Percentiles rank a stretch among this genome's conserved stretches.
Evolutionary conservation across 2,888 invertebrate species (phyloP).

Genomic region (Microctonus aethiopoides): DNA sequence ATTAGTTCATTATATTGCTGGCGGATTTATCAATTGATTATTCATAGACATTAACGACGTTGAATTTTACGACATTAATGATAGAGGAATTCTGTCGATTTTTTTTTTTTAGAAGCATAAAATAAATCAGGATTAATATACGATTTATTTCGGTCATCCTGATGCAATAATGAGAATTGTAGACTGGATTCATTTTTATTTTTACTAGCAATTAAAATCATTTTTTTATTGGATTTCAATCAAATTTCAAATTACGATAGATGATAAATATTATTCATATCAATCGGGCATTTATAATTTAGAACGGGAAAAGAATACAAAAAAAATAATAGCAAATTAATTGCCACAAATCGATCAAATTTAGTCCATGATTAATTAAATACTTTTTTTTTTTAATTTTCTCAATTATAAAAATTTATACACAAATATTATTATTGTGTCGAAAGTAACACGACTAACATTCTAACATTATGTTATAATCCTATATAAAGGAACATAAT

Average conservation of each 20-base stretch:
- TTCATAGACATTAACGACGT: not conserved
- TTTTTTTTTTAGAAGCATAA: not conserved
- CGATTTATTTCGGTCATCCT: not conserved
- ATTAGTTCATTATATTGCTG: not conserved
- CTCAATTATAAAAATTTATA: not conserved
- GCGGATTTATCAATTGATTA: not conserved
- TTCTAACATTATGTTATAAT: not conserved
- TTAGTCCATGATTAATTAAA: not conserved
- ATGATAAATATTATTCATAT: not conserved
- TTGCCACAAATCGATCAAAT: not conserved
- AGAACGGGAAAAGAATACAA: not conserved
- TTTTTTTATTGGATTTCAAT: not conserved
- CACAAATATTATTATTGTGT: not conserved
- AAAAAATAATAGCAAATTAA: not conserved
- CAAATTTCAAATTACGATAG: not conserved
- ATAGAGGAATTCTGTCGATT: not conserved
- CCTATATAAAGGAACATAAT: not conserved
- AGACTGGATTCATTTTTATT: not conserved
- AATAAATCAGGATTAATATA: not conserved
- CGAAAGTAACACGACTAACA: conserved; percentile 8
- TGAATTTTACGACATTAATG: not conserved
- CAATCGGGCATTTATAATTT: not conserved
- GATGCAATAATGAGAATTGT: not conserved
- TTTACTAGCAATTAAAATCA: not conserved
- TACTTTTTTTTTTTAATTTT: not conserved